Evolutionary conservation across 2,888 invertebrate species (phyloP), one percentile per base, ranked within the genome.

Genomic region (Apodemia duryi): DNA sequence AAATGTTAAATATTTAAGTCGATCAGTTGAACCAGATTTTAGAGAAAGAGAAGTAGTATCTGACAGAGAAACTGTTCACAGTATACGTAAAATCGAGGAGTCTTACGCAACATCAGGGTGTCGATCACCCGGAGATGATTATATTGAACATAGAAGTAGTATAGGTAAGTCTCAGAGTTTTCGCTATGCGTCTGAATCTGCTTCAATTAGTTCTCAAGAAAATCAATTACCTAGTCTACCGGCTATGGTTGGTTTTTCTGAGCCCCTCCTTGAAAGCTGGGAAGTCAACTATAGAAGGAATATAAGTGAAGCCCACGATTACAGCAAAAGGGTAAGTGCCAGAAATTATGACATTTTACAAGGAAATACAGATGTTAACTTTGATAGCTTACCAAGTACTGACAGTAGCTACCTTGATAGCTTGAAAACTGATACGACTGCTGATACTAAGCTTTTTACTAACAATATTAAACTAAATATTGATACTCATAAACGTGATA

Each of bases 111-210:
- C 80, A 51, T 84, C 87, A 6, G 87, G 84, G 9, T 70, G 86
- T 66, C 81, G 87, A 72, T 89, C 90, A 66, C 77, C 90, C n/a
- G 90, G 88, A 35, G 91, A 90, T 54, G 91, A 91, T 71, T 90
- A 82, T 66, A 77, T 83, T 41, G 92, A 88, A 75, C 82, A 90
- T 43, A 87, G 92, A 70, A 94, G 93, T 80, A 93, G 94, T 32
- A 93, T 95, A 35, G 93, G 94, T 63, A 96, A 96, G 79, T 95
- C 95, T 2, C 95, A 95, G 70, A 96, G 95, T 76, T 95, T 96
- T 83, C 93, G 94, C 75, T 93, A 92, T 77, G 91, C 93, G 69
- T 92, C 93, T 46, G 93, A 93, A 72, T 82, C 87, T 10, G 81
- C 87, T 65, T 91, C 91, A 3, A 85, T 89, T 65, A 87, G 88